Percentiles rank a stretch among this genome's conserved stretches.
These are phyloP conservation scores for Chionomys nivalis DNA, from an alignment of 2,113 vertebrate genomes.

Conservation along the genomic window DNA sequence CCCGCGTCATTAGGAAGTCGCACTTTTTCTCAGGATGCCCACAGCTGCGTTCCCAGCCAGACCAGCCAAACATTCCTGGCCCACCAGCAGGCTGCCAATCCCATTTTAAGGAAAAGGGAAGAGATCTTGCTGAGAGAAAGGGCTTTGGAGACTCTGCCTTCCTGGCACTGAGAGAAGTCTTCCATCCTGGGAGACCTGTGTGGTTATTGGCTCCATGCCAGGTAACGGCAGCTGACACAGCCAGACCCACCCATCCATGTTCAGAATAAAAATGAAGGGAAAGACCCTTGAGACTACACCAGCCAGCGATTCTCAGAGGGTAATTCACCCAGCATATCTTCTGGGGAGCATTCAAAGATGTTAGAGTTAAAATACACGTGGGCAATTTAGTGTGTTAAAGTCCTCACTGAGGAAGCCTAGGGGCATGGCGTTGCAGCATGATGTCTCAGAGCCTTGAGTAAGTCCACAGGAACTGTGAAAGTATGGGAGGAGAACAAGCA, in stretches of 20 bases:
- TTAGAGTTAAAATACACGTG: background rate
- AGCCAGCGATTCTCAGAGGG: background rate
- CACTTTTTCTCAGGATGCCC: constrained; percentile 65
- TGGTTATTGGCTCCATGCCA: constrained; percentile 46
- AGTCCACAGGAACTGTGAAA: too few species aligned
- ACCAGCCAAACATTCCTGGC: constrained; percentile 57
- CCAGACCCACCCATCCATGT: background rate
- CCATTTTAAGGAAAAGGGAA: constrained; percentile 4
- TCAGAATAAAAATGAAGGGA: background rate
- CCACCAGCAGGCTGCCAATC: background rate
- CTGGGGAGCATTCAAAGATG: background rate
- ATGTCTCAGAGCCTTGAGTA: background rate
- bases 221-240: constrained; percentile 25
- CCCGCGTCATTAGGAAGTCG: constrained; percentile 53
- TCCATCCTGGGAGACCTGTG: background rate
- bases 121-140: background rate
- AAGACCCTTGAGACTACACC: background rate
- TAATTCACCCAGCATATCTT: background rate
- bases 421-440: background rate
- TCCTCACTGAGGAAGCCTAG: too few species aligned
- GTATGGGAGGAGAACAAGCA: background rate
- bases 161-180: background rate
- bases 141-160: constrained; percentile 1
- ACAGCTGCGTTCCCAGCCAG: constrained; percentile 68
- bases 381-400: background rate